These are phyloP conservation scores for Lonchura striata DNA, from an alignment of 2,113 vertebrate genomes.

Conservation along the genomic window DNA sequence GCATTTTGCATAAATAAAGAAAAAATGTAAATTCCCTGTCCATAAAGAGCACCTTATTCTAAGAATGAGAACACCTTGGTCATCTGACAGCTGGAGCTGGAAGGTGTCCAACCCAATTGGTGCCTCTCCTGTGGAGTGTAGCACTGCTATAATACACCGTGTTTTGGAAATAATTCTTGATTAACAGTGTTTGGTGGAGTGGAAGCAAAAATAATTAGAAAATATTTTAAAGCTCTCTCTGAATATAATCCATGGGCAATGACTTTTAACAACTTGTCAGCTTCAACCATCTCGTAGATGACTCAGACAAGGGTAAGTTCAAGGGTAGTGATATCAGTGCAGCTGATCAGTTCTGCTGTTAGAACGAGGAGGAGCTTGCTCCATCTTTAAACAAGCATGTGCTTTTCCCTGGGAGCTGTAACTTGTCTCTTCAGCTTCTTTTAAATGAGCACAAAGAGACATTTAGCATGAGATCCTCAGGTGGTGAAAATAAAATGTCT, in stretches of 20 bases:
- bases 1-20: background rate
- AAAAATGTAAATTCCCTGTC: background rate
- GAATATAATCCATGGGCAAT: conserved; percentile 6
- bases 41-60: background rate
- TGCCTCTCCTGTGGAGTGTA: conserved; percentile 10
- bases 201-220: conserved; percentile 69
- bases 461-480: background rate
- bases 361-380: background rate
- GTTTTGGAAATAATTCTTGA: conserved; percentile 57
- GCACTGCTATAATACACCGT: background rate
- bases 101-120: conserved; percentile 10
- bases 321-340: background rate
- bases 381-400: background rate
- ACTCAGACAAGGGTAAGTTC: conserved; percentile 17
- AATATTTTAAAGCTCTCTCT: conserved; percentile 46
- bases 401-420: background rate
- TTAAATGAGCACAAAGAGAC: background rate
- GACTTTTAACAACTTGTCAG: conserved; percentile 50
- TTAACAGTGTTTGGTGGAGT: conserved; percentile 53
- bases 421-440: background rate
- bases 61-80: background rate
- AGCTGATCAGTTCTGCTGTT: background rate
- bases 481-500: background rate
- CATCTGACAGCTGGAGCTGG: conserved; percentile 6
- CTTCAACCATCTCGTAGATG: background rate